These are phyloP conservation scores for Ptychobarbus kaznakovi DNA, from an alignment of 2,797 vertebrate genomes.

Conservation along the genomic window DNA sequence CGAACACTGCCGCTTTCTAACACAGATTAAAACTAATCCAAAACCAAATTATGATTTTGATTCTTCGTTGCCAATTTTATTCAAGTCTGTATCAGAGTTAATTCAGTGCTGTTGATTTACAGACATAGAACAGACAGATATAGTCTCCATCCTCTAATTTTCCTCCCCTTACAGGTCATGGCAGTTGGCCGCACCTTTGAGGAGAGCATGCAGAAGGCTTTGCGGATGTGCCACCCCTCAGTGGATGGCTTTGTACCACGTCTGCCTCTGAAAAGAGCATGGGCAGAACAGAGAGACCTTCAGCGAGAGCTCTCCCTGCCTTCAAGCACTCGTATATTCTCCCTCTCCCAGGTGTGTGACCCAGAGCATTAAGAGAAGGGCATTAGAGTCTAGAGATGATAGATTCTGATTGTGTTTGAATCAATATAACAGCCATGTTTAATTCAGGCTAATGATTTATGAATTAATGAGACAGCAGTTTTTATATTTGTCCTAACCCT, in stretches of 20 bases:
- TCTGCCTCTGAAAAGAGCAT: conserved; percentile 90
- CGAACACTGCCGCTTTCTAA: neutral
- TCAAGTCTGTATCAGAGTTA: neutral
- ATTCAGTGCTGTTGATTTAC: conserved; percentile 1
- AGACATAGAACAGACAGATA: neutral
- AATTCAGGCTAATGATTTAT: conserved; percentile 27
- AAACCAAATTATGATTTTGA: conserved; percentile 22
- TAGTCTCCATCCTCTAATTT: neutral
- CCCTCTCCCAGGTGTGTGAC: conserved; percentile 87
- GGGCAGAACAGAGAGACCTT: conserved; percentile 80
- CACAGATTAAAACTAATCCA: conserved; percentile 19
- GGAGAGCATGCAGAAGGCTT: conserved; percentile 94
- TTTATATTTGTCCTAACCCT: neutral
- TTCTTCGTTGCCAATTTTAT: neutral
- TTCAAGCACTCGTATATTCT: conserved; percentile 89
- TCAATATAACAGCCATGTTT: neutral
- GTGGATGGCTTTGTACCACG: conserved; percentile 87
- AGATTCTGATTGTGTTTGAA: neutral
- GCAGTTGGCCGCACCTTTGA: conserved; percentile 93
- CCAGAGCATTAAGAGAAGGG: neutral
- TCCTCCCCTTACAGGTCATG: conserved; percentile 84
- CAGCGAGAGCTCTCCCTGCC: conserved; percentile 86
- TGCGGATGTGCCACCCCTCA: conserved; percentile 94
- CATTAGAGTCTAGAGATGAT: neutral
- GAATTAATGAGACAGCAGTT: neutral